Percentiles rank a stretch among this genome's conserved stretches.
Evolutionary conservation across 2,113 vertebrate species (phyloP).

Genomic region (Otocyon megalotis): DNA sequence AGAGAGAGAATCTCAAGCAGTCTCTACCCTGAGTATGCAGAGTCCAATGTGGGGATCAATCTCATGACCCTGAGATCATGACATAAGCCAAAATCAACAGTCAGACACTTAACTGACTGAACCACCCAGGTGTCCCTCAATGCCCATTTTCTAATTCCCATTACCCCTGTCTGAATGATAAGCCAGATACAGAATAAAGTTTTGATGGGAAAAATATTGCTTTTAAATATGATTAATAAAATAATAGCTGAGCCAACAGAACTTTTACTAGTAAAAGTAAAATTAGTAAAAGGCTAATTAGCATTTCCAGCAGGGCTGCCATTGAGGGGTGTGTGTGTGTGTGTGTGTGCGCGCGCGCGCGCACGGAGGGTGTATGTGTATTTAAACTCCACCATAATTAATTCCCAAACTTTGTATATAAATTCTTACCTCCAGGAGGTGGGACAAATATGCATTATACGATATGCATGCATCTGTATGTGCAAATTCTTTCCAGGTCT

Average conservation of each 20-base stretch:
- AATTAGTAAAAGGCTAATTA: not conserved
- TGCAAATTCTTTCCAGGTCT: not conserved
- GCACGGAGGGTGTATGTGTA: not conserved
- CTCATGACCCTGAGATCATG: too few relatives aligned
- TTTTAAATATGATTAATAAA: slow-evolving; percentile 53
- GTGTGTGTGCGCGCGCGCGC: not conserved
- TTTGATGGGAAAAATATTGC: slow-evolving; percentile 22
- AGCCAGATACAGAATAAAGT: not conserved
- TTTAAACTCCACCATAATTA: slow-evolving; percentile 31
- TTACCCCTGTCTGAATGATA: slow-evolving; percentile 48
- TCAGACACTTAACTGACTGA: too few relatives aligned
- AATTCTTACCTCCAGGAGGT: slow-evolving; percentile 30
- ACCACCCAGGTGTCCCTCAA: not conserved
- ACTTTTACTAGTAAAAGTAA: slow-evolving; percentile 60
- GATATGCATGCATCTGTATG: not conserved
- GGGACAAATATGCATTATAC: not conserved
- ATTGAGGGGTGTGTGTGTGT: not conserved
- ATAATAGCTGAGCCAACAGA: slow-evolving; percentile 58
- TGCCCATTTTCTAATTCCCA: slow-evolving; percentile 60
- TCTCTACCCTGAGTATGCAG: not conserved
- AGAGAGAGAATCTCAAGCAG: not conserved
- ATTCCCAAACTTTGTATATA: slow-evolving; percentile 26
- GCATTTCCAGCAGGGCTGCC: not conserved
- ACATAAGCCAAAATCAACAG: too few relatives aligned
- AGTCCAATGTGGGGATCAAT: not conserved